Conservation (phyloP, 2,888 invertebrate genomes). For the Dorcus parallelipipedus region DNA sequence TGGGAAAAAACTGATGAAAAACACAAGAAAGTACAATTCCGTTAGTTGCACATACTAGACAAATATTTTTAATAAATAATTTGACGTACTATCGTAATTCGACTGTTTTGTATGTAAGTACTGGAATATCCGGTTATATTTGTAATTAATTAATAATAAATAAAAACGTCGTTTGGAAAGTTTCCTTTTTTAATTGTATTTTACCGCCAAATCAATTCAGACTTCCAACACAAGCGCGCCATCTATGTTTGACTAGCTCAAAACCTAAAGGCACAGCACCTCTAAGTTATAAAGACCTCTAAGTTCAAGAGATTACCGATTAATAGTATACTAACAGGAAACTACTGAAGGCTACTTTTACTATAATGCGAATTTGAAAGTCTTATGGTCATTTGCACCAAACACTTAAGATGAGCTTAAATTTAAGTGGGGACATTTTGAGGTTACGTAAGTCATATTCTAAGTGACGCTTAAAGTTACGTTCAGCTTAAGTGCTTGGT, state of each 20-base stretch:
- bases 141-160: slow-evolving; percentile 33
- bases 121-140: slow-evolving; percentile 21
- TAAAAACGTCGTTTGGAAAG: slow-evolving; percentile 31
- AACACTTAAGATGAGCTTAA: too few relatives aligned
- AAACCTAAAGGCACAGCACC: background rate
- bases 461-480: too few relatives aligned
- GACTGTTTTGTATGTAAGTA: slow-evolving; percentile 27
- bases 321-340: too few relatives aligned
- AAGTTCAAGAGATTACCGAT: too few relatives aligned
- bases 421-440: too few relatives aligned
- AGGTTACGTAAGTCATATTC: too few relatives aligned
- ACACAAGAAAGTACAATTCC: slow-evolving; percentile 39
- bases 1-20: slow-evolving; percentile 28
- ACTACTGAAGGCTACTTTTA: background rate
- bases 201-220: too few relatives aligned
- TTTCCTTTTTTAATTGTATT: too few relatives aligned
- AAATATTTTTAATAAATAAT: slow-evolving; percentile 28
- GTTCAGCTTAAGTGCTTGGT: too few relatives aligned
- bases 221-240: background rate
- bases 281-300: too few relatives aligned
- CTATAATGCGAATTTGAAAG: too few relatives aligned
- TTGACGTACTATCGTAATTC: slow-evolving; percentile 23
- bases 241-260: background rate
- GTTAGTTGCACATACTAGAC: slow-evolving; percentile 39
- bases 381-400: too few relatives aligned